Percentiles rank a stretch among this genome's conserved stretches.
phyloP scores from a whole-genome alignment of 2,797 vertebrate genomes.

The Leuciscus waleckii region DNA sequence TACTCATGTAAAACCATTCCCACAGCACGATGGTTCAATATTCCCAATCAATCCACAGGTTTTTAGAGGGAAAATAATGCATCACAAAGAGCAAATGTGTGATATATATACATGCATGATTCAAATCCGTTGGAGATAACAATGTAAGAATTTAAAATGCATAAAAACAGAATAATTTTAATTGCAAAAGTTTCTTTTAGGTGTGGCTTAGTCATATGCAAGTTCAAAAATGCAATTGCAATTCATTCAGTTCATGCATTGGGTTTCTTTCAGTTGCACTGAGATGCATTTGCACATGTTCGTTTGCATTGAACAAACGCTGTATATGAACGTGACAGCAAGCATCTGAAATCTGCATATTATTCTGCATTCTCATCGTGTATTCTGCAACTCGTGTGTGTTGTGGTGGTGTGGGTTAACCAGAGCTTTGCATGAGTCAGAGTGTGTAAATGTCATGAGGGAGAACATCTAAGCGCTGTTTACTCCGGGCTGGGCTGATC shows the following conservation, averaged over 20 bases:
- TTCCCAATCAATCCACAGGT: neutral
- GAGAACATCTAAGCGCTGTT: conserved; percentile 51
- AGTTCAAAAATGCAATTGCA: neutral
- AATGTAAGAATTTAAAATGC: neutral
- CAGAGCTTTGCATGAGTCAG: conserved; percentile 52
- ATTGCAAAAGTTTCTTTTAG: neutral
- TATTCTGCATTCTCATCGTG: conserved; percentile 2
- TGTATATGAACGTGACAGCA: neutral
- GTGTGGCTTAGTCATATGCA: neutral
- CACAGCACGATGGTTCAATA: neutral
- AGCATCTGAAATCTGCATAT: neutral
- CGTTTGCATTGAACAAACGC: neutral
- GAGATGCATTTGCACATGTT: neutral
- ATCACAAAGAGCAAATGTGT: neutral
- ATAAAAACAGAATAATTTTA: neutral
- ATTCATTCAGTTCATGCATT: too few relatives aligned
- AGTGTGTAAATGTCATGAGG: conserved; percentile 57
- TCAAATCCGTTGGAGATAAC: neutral
- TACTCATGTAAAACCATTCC: neutral
- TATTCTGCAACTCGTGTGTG: conserved; percentile 49
- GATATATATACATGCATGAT: neutral
- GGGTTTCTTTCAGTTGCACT: too few relatives aligned
- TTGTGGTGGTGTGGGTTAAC: conserved; percentile 40
- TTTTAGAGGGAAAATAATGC: neutral
- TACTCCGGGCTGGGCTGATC: conserved; percentile 18